Evolutionary conservation across 2,797 vertebrate genomes (phyloP).

Genomic region (Margarornis squamiger): DNA sequence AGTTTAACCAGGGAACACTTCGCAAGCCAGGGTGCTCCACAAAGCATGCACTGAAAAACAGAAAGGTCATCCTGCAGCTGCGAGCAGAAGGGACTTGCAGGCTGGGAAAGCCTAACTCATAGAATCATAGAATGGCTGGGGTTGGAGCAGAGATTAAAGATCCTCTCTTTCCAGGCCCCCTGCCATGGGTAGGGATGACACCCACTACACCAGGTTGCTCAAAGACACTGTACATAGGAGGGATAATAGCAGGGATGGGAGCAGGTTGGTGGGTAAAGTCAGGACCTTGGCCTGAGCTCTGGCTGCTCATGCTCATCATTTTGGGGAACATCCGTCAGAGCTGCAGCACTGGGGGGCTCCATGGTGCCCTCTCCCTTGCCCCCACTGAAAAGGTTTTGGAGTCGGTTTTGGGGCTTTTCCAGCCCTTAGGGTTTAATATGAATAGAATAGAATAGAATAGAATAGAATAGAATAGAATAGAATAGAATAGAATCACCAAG

Average conservation of each 20-base stretch:
- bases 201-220: accelerated
- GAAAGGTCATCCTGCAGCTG: background rate
- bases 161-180: background rate
- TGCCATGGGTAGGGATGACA: background rate
- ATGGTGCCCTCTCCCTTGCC: too few relatives aligned
- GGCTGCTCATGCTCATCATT: background rate
- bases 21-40: background rate
- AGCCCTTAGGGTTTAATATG: accelerated
- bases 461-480: background rate
- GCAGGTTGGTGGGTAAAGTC: background rate
- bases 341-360: background rate
- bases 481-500: background rate
- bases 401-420: background rate
- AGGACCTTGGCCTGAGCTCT: too few relatives aligned
- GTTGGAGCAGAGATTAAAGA: background rate
- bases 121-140: background rate
- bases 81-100: background rate
- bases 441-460: background rate
- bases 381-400: background rate
- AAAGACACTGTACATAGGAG: background rate
- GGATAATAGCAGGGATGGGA: too few relatives aligned
- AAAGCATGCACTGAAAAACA: background rate
- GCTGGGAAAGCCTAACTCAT: background rate
- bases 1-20: background rate
- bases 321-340: too few relatives aligned